Conservation (phyloP, 2,113 vertebrate species). For the Cynopterus brachyotis region DNA sequence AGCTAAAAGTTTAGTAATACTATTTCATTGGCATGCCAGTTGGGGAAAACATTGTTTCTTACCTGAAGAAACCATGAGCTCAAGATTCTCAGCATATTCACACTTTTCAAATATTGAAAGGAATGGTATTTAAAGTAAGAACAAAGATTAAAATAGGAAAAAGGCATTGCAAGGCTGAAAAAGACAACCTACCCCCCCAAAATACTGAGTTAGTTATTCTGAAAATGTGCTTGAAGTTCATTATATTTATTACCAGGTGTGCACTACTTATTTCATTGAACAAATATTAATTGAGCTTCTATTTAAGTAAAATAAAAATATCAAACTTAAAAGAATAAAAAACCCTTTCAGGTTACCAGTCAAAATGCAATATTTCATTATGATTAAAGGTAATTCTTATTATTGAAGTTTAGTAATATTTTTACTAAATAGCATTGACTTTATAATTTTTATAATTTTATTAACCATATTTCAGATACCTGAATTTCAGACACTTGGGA, state of each 20-base stretch:
- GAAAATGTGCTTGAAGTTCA: not conserved
- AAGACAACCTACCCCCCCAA: not conserved
- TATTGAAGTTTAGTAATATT: conserved; percentile 33
- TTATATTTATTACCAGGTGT: not conserved
- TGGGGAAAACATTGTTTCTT: not conserved
- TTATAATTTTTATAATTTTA: conserved; percentile 31
- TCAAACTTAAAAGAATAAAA: not conserved
- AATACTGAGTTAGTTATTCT: not conserved
- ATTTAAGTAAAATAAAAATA: not conserved
- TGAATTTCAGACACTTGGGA: not conserved
- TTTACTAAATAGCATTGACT: not conserved
- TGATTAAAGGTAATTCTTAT: conserved; percentile 14
- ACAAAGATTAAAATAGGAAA: not conserved
- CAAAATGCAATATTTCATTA: not conserved
- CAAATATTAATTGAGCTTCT: conserved; percentile 31
- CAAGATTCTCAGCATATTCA: not conserved
- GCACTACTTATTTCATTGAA: not conserved
- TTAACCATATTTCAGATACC: not conserved
- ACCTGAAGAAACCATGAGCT: not conserved
- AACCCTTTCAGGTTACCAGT: not conserved
- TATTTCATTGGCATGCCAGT: not conserved
- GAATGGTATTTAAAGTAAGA: not conserved
- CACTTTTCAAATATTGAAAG: conserved; percentile 21
- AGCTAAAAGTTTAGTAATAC: not conserved
- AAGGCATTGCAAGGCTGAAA: not conserved